phyloP scores from a whole-genome alignment of 2,113 vertebrate species.

The Engraulis encrasicolus region DNA sequence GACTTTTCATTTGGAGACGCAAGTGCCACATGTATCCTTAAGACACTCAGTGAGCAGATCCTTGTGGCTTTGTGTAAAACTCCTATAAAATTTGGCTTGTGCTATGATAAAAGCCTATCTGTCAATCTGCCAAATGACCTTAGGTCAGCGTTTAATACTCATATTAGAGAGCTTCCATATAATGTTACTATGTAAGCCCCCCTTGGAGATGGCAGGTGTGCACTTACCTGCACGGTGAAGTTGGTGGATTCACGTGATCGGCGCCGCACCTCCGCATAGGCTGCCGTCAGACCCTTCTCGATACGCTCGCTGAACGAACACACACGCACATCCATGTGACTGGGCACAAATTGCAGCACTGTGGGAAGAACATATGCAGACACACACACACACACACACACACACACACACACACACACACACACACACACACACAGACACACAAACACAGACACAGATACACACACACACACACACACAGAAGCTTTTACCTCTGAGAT shows the following conservation, averaged over 20 bases:
- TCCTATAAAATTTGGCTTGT: too few species aligned
- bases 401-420: not conserved
- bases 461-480: not conserved
- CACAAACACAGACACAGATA: not conserved
- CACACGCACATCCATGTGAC: constrained; percentile 81
- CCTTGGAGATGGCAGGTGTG: not conserved
- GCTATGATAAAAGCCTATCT: too few species aligned
- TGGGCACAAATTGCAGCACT: constrained; percentile 97
- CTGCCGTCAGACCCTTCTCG: constrained; percentile 85
- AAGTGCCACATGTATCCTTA: too few species aligned
- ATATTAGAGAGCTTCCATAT: too few species aligned
- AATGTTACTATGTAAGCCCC: too few species aligned
- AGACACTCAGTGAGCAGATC: too few species aligned
- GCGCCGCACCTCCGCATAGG: constrained; percentile 84
- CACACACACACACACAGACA: not conserved
- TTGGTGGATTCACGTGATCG: constrained; percentile 79
- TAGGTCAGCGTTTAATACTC: too few species aligned
- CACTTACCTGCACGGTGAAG: constrained; percentile 89
- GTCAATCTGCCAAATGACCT: too few species aligned
- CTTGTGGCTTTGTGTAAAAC: too few species aligned
- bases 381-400: not conserved
- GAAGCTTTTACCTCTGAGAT: not conserved
- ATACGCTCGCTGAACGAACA: constrained; percentile 91
- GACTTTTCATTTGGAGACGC: too few species aligned
- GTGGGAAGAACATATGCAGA: constrained; percentile 34